phyloP scores from a whole-genome alignment of 2,113 vertebrate species.

The Amblyornis subalaris region DNA sequence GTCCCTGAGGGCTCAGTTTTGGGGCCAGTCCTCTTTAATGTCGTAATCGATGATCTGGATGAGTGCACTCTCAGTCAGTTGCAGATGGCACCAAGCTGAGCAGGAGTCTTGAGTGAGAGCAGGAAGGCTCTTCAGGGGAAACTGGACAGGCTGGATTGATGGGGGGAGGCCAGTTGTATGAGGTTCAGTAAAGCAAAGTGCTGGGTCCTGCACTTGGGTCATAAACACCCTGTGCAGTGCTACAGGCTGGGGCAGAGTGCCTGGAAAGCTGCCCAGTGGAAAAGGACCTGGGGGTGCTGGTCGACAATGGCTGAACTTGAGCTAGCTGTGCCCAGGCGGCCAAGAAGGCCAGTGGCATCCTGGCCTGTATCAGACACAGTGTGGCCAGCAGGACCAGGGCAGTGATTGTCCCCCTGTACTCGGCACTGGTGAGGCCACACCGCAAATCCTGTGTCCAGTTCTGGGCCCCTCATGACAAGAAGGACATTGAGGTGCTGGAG shows the following conservation, averaged over 20 bases:
- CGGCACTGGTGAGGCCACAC: rapidly evolving
- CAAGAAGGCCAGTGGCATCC: neutral
- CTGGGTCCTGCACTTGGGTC: neutral
- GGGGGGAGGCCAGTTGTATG: rapidly evolving
- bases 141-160: neutral
- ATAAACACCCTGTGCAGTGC: neutral
- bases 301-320: rapidly evolving
- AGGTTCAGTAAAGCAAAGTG: neutral
- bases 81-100: neutral
- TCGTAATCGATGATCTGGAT: neutral
- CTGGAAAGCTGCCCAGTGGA: neutral
- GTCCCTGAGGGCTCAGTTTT: neutral
- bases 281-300: neutral
- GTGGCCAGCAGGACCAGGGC: neutral
- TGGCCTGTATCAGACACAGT: neutral
- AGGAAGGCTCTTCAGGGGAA: neutral
- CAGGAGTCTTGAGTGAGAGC: neutral
- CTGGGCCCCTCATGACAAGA: neutral
- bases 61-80: neutral
- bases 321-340: neutral
- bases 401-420: neutral
- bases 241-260: neutral
- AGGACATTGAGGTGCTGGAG: neutral
- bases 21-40: neutral
- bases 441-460: rapidly evolving